Base-by-base conservation (phyloP, 2,113 vertebrate species). In the Aegithalos caudatus region DNA sequence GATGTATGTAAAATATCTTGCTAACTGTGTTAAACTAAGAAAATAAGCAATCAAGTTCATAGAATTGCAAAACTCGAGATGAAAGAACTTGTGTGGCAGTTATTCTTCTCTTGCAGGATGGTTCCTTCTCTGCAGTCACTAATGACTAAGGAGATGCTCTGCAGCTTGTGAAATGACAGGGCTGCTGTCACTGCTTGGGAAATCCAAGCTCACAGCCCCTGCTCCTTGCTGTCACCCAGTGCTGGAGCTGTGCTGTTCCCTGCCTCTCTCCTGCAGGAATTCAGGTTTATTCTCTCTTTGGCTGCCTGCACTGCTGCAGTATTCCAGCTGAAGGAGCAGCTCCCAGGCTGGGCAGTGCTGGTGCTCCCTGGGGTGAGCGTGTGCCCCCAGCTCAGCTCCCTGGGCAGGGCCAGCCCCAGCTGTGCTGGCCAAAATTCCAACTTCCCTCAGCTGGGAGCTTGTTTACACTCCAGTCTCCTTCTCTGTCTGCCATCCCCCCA, bases 261-360 rank as follows among this genome's bases (percentile, higher is more conserved):
- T 53, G 3, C 5, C 58, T 56, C 12, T 45, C 37, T 33, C 20
- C 18, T 11, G 0, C 6, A 24, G 42, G 22, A 44, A 29, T 9
- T 37, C 53, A 7, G 33, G 0, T 71, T 28, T 27, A 6, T 35
- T 35, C n/a, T 48, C 61, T 10, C 7, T 18, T 3, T 4, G 18
- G 82, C 7, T 37, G 5, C 37, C 16, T 5, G 23, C 56, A 2
- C 71, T 9, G 24, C 1, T 33, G 31, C 10, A 5, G 0, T 27
- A 0, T 19, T 65, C 5, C 86, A 31, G 33, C 38, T n/a, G 58
- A 18, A 2, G 5, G 24, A 8, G 2, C 47, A 2, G 27, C 25
- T 69, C 56, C 33, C 56, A 1, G 40, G 40, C 40, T 40, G 40
- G 4, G n/a, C 2, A 2, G 4, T 1, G 6, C n/a, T 1, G 21